Percentiles rank a stretch among this genome's conserved stretches.
Evolutionary conservation across 1,140 invertebrate genomes (phyloP).

Genomic region (Trichoplusia ni): DNA sequence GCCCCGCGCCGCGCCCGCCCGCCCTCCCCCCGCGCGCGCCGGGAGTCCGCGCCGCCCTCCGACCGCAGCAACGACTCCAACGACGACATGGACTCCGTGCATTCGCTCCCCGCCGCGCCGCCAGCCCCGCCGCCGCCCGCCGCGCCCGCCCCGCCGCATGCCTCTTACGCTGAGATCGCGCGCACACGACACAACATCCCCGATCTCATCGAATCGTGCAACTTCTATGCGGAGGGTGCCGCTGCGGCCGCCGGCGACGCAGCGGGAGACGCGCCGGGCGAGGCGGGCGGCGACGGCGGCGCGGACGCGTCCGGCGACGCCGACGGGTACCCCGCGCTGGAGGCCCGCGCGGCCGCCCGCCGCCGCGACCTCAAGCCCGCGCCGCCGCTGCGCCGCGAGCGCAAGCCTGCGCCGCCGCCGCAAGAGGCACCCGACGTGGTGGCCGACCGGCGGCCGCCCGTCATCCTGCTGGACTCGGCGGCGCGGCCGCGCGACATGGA

Average conservation of each 20-base stretch:
- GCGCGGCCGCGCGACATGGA: slow-evolving; percentile 81
- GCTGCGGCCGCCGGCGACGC: slow-evolving; percentile 29
- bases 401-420: slow-evolving; percentile 21
- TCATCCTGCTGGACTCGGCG: slow-evolving; percentile 83
- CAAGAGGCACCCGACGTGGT: slow-evolving; percentile 62
- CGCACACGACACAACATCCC: slow-evolving; percentile 81
- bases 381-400: slow-evolving; percentile 35
- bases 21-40: slow-evolving; percentile 51
- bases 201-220: slow-evolving; percentile 78
- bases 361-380: neutral
- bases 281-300: slow-evolving; percentile 32
- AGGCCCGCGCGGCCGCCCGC: slow-evolving; percentile 31
- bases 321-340: slow-evolving; percentile 58
- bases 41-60: slow-evolving; percentile 84
- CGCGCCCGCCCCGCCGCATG: slow-evolving; percentile 80
- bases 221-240: slow-evolving; percentile 67
- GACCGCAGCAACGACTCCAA: slow-evolving; percentile 89
- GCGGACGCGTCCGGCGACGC: slow-evolving; percentile 38
- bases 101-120: slow-evolving; percentile 85
- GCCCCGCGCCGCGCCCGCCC: slow-evolving; percentile 35
- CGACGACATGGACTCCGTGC: slow-evolving; percentile 87
- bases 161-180: slow-evolving; percentile 89
- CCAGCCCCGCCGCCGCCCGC: slow-evolving; percentile 51
- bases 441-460: slow-evolving; percentile 81
- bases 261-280: slow-evolving; percentile 56